Evolutionary conservation across 2,113 vertebrate species (phyloP).

Genomic region (Pseudorasbora parva): DNA sequence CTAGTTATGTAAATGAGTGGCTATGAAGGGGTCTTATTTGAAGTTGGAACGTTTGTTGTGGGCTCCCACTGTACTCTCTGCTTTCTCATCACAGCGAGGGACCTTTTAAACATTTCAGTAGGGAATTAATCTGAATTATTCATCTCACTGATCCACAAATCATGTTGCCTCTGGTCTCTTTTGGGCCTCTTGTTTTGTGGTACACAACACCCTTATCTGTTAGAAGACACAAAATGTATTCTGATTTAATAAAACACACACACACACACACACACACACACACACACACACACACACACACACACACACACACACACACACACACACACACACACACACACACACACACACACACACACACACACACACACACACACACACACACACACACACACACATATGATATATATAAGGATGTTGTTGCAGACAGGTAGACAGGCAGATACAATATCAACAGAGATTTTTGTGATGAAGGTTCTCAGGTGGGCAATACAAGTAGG

Average conservation of each 20-base stretch:
- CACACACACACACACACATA: not conserved
- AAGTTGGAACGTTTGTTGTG: constrained; percentile 76
- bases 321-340: too few species aligned
- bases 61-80: constrained; percentile 71
- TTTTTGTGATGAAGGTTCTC: too few species aligned
- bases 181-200: constrained; percentile 68
- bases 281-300: too few species aligned
- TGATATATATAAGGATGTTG: too few species aligned
- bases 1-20: constrained; percentile 74
- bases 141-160: constrained; percentile 74
- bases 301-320: too few species aligned
- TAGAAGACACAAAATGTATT: constrained; percentile 10
- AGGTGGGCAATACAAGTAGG: too few species aligned
- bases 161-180: constrained; percentile 71
- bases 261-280: too few species aligned
- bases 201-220: constrained; percentile 22
- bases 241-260: constrained; percentile 9
- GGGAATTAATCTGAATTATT: constrained; percentile 79
- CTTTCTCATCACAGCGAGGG: constrained; percentile 74
- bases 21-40: constrained; percentile 72
- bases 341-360: not conserved
- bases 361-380: too few species aligned
- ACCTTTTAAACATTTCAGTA: constrained; percentile 78
- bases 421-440: too few species aligned
- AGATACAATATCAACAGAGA: too few species aligned